Evolutionary conservation across 2,888 invertebrate species (phyloP).

Genomic region (Erynnis tages): DNA sequence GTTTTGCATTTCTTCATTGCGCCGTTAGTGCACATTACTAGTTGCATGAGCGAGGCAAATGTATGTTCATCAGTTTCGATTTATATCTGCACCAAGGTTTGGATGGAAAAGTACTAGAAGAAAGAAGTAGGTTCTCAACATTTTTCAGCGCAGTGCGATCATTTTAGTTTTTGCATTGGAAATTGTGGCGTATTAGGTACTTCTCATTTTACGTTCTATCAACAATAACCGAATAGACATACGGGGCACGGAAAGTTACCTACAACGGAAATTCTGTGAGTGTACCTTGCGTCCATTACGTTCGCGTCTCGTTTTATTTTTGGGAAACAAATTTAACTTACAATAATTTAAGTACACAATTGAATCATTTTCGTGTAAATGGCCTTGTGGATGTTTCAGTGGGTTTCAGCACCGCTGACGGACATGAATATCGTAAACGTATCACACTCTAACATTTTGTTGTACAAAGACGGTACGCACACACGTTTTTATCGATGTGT

Average conservation of each 20-base stretch:
- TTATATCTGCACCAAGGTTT: conserved; percentile 45
- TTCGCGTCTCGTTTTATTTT: conserved; percentile 8
- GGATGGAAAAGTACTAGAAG: conserved; percentile 68
- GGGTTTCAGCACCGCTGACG: conserved; percentile 51
- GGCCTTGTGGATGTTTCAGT: conserved; percentile 41
- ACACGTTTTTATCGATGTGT: conserved; percentile 43
- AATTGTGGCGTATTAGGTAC: too few relatives aligned
- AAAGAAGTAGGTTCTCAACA: not conserved
- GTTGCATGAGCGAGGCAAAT: conserved; percentile 40
- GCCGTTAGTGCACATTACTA: conserved; percentile 15
- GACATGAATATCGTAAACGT: conserved; percentile 48
- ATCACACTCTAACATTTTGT: conserved; percentile 44
- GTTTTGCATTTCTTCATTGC: conserved; percentile 20
- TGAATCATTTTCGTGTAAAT: conserved; percentile 17
- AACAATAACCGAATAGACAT: not conserved
- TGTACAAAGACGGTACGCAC: conserved; percentile 46
- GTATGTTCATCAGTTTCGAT: conserved; percentile 41
- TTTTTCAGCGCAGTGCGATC: not conserved
- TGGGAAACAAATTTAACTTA: conserved; percentile 21
- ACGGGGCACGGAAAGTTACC: conserved; percentile 4
- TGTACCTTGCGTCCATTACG: not conserved
- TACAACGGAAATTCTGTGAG: not conserved
- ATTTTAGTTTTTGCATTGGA: too few relatives aligned
- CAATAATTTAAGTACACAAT: conserved; percentile 21
- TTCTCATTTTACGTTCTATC: too few relatives aligned